phyloP scores from a whole-genome alignment of 2,888 invertebrate genomes.

The Hedychridium roseum region DNA sequence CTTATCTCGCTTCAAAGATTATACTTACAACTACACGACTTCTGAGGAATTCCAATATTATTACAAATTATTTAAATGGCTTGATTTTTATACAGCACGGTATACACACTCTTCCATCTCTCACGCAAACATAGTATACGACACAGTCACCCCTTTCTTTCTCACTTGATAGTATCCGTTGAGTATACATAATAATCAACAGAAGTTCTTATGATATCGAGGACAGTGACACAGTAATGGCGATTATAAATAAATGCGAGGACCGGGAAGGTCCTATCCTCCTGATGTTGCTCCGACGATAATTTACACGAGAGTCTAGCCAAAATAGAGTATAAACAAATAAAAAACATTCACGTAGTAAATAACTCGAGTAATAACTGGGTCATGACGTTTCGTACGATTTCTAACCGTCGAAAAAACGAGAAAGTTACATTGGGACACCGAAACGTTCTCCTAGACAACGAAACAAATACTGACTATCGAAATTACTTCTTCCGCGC shows the following conservation, averaged over 20 bases:
- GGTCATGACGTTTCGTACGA: too few relatives aligned
- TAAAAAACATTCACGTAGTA: too few relatives aligned
- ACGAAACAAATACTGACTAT: too few relatives aligned
- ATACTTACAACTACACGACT: conserved; percentile 32
- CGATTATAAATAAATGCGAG: conserved; percentile 37
- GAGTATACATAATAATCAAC: conserved; percentile 23
- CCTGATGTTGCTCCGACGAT: too few relatives aligned
- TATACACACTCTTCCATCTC: conserved; percentile 25
- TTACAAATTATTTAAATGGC: conserved; percentile 30
- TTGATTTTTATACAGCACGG: conserved; percentile 34
- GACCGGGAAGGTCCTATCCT: too few relatives aligned
- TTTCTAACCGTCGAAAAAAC: too few relatives aligned
- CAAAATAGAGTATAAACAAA: too few relatives aligned
- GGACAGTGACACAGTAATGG: conserved; percentile 27
- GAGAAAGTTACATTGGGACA: too few relatives aligned
- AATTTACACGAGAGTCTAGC: too few relatives aligned
- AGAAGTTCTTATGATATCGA: conserved; percentile 30
- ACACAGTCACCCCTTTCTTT: conserved; percentile 10
- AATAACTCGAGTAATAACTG: too few relatives aligned
- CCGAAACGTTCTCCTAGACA: too few relatives aligned
- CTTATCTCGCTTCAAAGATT: conserved; percentile 10
- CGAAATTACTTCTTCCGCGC: conserved; percentile 67
- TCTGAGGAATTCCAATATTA: conserved; percentile 12
- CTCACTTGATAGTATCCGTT: conserved; percentile 18
- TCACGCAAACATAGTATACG: conserved; percentile 12